Conservation (phyloP, 30 jellyfish, hydroid and myxozoan genomes). For the Mastigias papua region DNA sequence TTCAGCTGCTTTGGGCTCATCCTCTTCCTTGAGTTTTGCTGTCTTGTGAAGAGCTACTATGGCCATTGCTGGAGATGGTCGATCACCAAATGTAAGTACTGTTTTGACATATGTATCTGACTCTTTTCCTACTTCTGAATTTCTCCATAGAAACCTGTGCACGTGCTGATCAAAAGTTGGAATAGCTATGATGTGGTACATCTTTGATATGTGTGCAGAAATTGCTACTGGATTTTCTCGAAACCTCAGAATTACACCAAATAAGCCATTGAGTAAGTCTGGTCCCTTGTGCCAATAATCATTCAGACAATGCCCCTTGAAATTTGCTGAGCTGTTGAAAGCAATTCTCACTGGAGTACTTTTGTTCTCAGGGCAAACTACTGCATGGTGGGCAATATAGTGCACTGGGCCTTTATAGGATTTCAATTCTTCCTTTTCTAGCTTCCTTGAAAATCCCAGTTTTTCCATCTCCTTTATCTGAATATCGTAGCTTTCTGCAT, state of each 20-base stretch:
- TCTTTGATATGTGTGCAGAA: slow-evolving; percentile 53
- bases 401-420: slow-evolving; percentile 69
- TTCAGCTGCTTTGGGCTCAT: slow-evolving; percentile 58
- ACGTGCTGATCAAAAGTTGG: slow-evolving; percentile 66
- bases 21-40: slow-evolving; percentile 27
- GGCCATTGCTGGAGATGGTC: slow-evolving; percentile 76
- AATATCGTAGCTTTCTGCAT: slow-evolving; percentile 62
- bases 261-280: slow-evolving; percentile 63
- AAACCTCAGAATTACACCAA: slow-evolving; percentile 61
- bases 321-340: slow-evolving; percentile 53
- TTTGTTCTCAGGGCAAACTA: slow-evolving; percentile 36
- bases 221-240: slow-evolving; percentile 63
- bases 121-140: slow-evolving; percentile 41
- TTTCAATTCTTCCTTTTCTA: slow-evolving; percentile 39
- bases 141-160: slow-evolving; percentile 71
- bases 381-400: slow-evolving; percentile 73
- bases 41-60: slow-evolving; percentile 48
- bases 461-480: slow-evolving; percentile 68
- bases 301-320: slow-evolving; percentile 64
- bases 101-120: slow-evolving; percentile 66
- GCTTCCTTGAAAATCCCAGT: slow-evolving; percentile 40
- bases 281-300: slow-evolving; percentile 83
- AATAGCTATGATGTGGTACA: slow-evolving; percentile 50
- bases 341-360: slow-evolving; percentile 77
- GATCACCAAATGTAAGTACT: slow-evolving; percentile 62